Evolutionary conservation across 2,797 vertebrate species (phyloP).

Genomic region (Epinephelus awoara): DNA sequence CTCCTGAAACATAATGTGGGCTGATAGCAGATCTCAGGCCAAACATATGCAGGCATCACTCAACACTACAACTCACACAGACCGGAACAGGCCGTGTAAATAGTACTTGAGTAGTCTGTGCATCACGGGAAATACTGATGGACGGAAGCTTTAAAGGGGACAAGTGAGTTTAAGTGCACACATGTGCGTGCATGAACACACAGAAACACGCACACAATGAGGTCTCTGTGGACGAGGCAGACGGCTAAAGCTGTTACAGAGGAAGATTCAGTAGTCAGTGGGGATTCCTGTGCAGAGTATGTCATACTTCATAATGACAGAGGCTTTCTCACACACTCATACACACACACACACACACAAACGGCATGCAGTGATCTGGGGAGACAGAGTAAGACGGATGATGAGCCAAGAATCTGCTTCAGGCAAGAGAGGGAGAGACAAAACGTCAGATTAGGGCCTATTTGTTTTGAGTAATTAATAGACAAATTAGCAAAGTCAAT

Average conservation of each 20-base stretch:
- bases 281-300: constrained; percentile 73
- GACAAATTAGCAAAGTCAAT: constrained; percentile 37
- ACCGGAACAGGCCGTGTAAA: not conserved
- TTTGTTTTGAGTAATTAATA: constrained; percentile 40
- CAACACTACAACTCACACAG: not conserved
- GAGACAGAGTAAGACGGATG: constrained; percentile 42
- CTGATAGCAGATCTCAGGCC: not conserved
- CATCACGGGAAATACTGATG: constrained; percentile 21
- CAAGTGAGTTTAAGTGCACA: constrained; percentile 21
- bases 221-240: constrained; percentile 65
- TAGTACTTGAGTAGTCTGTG: constrained; percentile 1
- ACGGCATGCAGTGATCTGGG: constrained; percentile 25
- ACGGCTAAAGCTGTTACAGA: constrained; percentile 50
- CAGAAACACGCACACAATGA: constrained; percentile 56
- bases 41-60: not conserved
- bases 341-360: constrained; percentile 2
- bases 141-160: constrained; percentile 25
- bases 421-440: constrained; percentile 12
- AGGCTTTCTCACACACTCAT: constrained; percentile 34
- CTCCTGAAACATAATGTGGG: not conserved
- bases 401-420: constrained; percentile 34
- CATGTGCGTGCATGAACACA: not conserved
- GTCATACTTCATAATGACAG: constrained; percentile 72
- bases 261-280: constrained; percentile 62
- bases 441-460: constrained; percentile 12